phyloP scores from a whole-genome alignment of 2,113 vertebrate genomes.

The Cochlearius cochlearius region DNA sequence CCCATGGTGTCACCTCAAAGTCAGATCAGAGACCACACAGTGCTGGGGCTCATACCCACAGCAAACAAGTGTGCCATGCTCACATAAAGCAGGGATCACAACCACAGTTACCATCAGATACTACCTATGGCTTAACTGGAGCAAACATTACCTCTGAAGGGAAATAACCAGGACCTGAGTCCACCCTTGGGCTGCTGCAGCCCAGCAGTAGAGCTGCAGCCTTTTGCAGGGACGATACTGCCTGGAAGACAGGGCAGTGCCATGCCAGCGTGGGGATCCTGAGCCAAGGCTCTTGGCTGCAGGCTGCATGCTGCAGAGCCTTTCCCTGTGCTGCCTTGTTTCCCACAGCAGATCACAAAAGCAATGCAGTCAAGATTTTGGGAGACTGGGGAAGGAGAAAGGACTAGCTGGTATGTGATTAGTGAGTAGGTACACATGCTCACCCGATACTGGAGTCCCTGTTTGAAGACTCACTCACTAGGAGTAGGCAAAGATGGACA shows the following conservation, averaged over 20 bases:
- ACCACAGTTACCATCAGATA: background rate
- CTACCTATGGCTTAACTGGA: background rate
- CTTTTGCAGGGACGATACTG: background rate
- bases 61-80: background rate
- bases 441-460: background rate
- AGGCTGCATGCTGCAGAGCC: background rate
- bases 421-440: background rate
- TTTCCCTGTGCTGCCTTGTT: background rate
- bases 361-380: background rate
- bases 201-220: background rate
- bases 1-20: background rate
- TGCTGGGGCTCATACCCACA: background rate
- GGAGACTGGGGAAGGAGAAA: background rate
- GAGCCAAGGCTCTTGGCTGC: background rate
- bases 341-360: background rate
- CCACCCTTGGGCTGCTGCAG: background rate
- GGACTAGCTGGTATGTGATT: background rate
- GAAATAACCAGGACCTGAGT: background rate
- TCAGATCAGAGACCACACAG: accelerated
- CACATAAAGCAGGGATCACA: background rate
- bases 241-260: background rate
- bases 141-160: background rate
- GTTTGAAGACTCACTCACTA: background rate
- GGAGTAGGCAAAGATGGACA: background rate
- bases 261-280: accelerated